Evolutionary conservation across 2,797 vertebrate species (phyloP).

Genomic region (Cephalopachus bancanus): DNA sequence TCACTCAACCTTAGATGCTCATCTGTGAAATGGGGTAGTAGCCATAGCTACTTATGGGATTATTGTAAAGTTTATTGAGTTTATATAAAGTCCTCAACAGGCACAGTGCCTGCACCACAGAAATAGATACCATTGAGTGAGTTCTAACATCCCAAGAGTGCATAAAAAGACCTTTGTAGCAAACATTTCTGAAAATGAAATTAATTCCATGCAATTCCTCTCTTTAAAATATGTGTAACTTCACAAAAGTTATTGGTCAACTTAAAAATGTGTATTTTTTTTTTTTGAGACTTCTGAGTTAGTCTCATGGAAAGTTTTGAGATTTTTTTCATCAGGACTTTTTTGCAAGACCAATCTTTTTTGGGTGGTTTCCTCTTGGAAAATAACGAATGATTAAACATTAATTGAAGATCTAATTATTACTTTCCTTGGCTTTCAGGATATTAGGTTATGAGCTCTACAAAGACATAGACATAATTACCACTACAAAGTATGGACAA

Average conservation of each 20-base stretch:
- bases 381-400: slow-evolving; percentile 65
- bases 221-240: neutral
- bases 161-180: neutral
- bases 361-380: neutral
- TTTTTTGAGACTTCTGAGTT: neutral
- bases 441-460: neutral
- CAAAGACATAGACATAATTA: neutral
- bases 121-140: neutral
- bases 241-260: slow-evolving; percentile 4
- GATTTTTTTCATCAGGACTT: slow-evolving; percentile 44
- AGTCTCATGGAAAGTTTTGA: slow-evolving; percentile 54
- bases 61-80: neutral
- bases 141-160: neutral
- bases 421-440: slow-evolving; percentile 54
- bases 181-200: slow-evolving; percentile 55
- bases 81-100: neutral
- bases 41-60: neutral
- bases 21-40: neutral
- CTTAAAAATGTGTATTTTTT: neutral
- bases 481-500: neutral
- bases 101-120: neutral
- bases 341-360: slow-evolving; percentile 38
- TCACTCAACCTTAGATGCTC: neutral
- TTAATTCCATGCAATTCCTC: neutral
- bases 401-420: slow-evolving; percentile 50